phyloP scores from a whole-genome alignment of 2,888 invertebrate species.

The Nomada ferruginata region DNA sequence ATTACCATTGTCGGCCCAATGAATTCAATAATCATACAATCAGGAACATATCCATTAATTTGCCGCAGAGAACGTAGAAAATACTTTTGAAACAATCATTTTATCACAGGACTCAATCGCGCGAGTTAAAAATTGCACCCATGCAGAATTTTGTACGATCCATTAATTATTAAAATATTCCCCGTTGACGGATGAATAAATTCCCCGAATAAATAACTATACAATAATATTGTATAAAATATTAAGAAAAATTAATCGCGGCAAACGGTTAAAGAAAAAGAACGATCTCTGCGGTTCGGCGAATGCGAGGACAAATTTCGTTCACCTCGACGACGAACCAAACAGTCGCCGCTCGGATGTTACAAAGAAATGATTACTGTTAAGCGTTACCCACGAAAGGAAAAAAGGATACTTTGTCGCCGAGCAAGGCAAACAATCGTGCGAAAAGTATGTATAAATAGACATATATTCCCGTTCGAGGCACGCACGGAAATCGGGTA shows the following conservation, averaged over 20 bases:
- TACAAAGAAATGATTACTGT: conserved; percentile 17
- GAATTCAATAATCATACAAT: no score
- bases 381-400: conserved; percentile 24
- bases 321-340: neutral
- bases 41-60: no score
- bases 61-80: no score
- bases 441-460: conserved; percentile 6
- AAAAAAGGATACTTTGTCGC: conserved; percentile 31
- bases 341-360: neutral
- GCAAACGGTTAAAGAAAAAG: neutral
- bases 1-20: no score
- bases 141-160: no score
- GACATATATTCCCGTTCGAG: neutral
- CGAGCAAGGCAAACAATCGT: neutral
- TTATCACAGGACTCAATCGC: no score
- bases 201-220: no score
- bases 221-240: no score
- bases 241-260: neutral
- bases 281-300: neutral
- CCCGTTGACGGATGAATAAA: no score
- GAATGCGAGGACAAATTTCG: neutral
- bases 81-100: no score
- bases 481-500: conserved; percentile 1
- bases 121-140: no score
- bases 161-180: no score